phyloP scores from a whole-genome alignment of 2,797 vertebrate species.

The Perodicticus potto region DNA sequence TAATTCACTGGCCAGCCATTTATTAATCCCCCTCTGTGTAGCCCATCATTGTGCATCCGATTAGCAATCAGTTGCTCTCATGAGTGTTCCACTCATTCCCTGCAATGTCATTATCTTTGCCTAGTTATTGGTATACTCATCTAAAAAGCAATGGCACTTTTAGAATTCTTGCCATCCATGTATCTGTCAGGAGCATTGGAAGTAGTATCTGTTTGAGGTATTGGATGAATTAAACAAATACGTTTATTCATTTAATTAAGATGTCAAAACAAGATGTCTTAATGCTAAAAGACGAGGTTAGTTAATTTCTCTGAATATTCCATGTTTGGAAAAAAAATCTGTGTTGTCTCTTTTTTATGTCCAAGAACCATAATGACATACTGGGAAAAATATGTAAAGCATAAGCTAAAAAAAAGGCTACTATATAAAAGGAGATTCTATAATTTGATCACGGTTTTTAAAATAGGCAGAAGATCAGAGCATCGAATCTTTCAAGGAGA shows the following conservation, averaged over 20 bases:
- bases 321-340: neutral
- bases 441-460: neutral
- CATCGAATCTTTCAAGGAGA: neutral
- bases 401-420: neutral
- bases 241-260: too few relatives aligned
- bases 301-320: constrained; percentile 1
- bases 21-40: neutral
- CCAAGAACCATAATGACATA: neutral
- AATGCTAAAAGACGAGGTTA: neutral
- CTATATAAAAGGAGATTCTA: neutral
- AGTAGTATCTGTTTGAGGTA: neutral
- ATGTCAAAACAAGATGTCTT: neutral
- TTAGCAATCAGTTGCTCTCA: neutral
- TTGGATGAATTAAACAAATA: neutral
- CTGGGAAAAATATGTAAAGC: constrained; percentile 17
- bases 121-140: neutral
- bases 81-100: neutral
- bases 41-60: neutral
- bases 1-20: neutral
- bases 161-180: neutral
- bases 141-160: neutral
- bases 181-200: neutral
- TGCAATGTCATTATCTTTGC: neutral
- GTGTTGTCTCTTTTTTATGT: neutral
- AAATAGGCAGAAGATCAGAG: neutral